These are phyloP conservation scores for Tuberolachnus salignus DNA, from an alignment of 2,888 invertebrate species.

Conservation along the genomic window DNA sequence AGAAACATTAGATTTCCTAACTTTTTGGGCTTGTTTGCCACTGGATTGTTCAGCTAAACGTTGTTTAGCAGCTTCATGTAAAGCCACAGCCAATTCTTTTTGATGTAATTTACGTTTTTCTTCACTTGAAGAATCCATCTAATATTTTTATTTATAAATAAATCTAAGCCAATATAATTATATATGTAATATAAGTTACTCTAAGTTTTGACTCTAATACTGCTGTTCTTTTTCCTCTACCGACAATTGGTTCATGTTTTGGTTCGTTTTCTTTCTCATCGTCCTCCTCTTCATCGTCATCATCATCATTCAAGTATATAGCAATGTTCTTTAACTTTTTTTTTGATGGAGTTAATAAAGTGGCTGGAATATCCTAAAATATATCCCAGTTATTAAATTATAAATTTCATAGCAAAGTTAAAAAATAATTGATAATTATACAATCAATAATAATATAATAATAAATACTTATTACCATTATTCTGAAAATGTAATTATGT, in stretches of 20 bases:
- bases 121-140: constrained; percentile 75
- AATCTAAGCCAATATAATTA: not conserved
- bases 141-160: constrained; percentile 16
- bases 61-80: constrained; percentile 93
- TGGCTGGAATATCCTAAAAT: constrained; percentile 73
- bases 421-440: no score
- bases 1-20: constrained; percentile 91
- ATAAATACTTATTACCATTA: no score
- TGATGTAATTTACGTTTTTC: constrained; percentile 97
- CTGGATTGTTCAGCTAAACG: constrained; percentile 82
- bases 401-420: no score
- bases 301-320: constrained; percentile 90
- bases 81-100: constrained; percentile 84
- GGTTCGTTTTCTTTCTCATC: constrained; percentile 72
- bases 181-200: constrained; percentile 61
- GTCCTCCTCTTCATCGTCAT: constrained; percentile 79
- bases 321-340: constrained; percentile 95
- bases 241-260: constrained; percentile 71
- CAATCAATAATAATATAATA: no score
- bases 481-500: no score
- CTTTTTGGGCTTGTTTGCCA: constrained; percentile 84
- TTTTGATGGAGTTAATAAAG: constrained; percentile 87
- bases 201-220: constrained; percentile 91
- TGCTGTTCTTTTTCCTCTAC: constrained; percentile 82
- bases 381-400: not conserved